Percentiles rank a stretch among this genome's conserved stretches.
Conservation (phyloP, 2,888 invertebrate species). For the Tetragonula carbonaria region DNA sequence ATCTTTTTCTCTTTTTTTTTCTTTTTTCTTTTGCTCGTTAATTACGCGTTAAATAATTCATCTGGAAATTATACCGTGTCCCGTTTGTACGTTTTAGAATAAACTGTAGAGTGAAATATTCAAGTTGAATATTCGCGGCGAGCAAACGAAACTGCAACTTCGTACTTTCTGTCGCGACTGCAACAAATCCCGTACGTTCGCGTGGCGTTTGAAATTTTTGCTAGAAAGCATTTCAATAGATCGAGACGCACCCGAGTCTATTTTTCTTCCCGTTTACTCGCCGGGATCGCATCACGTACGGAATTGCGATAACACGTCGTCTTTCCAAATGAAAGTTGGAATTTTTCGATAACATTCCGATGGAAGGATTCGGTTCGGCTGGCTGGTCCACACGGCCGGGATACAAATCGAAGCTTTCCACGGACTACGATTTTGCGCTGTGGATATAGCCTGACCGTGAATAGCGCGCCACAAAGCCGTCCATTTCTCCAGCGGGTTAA, state of each 20-base stretch:
- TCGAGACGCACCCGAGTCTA: background rate
- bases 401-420: slow-evolving; percentile 79
- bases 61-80: too few relatives aligned
- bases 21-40: too few relatives aligned
- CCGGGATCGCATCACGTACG: background rate
- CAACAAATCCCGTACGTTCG: background rate
- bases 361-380: slow-evolving; percentile 72
- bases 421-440: slow-evolving; percentile 44
- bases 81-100: background rate
- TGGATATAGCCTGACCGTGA: slow-evolving; percentile 60
- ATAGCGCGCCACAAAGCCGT: slow-evolving; percentile 69
- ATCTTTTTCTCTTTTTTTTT: too few relatives aligned
- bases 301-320: slow-evolving; percentile 3
- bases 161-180: background rate
- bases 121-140: background rate
- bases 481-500: slow-evolving; percentile 79
- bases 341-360: background rate
- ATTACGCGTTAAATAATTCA: too few relatives aligned
- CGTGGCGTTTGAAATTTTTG: background rate
- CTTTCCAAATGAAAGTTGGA: slow-evolving; percentile 9
- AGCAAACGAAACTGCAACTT: background rate
- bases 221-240: background rate
- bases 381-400: slow-evolving; percentile 72
- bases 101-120: background rate
- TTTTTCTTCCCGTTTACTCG: background rate